phyloP scores from a whole-genome alignment of 2,113 vertebrate species.

The Procapra przewalskii region DNA sequence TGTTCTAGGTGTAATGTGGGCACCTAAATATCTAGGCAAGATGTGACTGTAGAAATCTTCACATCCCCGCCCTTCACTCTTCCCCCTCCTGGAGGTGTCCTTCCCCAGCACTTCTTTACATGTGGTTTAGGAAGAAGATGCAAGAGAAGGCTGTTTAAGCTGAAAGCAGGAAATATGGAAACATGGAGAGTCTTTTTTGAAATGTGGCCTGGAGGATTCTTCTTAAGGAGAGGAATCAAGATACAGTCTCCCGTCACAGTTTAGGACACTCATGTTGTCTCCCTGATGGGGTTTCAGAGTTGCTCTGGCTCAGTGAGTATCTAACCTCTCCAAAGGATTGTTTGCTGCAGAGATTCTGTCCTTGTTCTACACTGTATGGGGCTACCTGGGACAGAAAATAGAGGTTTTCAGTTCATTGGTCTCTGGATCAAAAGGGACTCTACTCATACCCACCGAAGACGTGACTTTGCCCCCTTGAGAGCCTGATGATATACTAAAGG shows the following conservation, averaged over 20 bases:
- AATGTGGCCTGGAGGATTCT: neutral
- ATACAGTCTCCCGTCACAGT: neutral
- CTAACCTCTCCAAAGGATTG: neutral
- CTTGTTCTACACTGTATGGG: neutral
- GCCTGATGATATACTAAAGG: no score
- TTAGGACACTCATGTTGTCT: neutral
- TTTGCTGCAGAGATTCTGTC: neutral
- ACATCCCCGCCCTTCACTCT: no score
- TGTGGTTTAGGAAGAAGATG: neutral
- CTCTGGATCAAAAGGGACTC: neutral
- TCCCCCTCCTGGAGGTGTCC: neutral
- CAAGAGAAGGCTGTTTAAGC: neutral
- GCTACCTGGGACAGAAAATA: neutral
- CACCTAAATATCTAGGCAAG: neutral
- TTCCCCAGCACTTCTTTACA: neutral
- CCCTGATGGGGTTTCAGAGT: neutral
- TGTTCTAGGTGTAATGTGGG: neutral
- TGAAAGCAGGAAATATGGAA: neutral
- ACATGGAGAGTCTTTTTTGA: neutral
- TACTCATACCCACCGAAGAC: neutral
- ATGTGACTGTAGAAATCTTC: neutral
- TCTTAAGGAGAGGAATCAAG: neutral
- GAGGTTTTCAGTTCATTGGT: neutral
- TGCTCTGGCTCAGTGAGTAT: no score
- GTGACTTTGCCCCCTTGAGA: neutral